Percentiles rank a stretch among this genome's conserved stretches.
These are phyloP conservation scores for Trissolcus brochymenae DNA, from an alignment of 2,888 invertebrate species.

Conservation along the genomic window DNA sequence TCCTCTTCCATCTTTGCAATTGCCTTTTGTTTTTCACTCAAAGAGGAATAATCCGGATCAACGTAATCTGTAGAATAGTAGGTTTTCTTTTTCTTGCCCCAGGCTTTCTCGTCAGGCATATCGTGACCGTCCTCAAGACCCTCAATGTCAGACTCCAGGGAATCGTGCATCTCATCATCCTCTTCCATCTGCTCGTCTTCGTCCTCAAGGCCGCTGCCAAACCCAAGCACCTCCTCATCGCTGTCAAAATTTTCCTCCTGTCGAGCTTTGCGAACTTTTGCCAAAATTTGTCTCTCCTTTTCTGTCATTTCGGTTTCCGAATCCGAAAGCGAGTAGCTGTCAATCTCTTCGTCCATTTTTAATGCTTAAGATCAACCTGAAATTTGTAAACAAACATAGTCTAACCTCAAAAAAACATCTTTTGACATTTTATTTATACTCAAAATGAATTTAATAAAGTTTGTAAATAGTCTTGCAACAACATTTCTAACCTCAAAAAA, in stretches of 20 bases:
- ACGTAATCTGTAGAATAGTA: constrained; percentile 94
- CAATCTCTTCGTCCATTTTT: constrained; percentile 74
- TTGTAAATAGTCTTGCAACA: too few relatives aligned
- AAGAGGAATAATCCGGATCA: constrained; percentile 87
- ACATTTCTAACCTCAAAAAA: too few relatives aligned
- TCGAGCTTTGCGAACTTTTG: constrained; percentile 79
- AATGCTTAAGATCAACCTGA: neutral
- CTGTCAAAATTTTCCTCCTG: constrained; percentile 78
- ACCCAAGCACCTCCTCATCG: constrained; percentile 78
- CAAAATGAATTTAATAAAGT: too few relatives aligned
- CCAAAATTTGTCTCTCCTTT: constrained; percentile 81
- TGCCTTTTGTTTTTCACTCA: constrained; percentile 81
- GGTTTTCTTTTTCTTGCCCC: constrained; percentile 88
- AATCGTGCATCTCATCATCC: constrained; percentile 78
- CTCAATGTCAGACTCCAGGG: constrained; percentile 84
- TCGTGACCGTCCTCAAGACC: constrained; percentile 81
- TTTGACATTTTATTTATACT: too few relatives aligned
- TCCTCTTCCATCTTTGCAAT: constrained; percentile 89
- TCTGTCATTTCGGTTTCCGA: constrained; percentile 86
- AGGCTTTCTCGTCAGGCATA: constrained; percentile 88
- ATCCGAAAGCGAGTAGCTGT: constrained; percentile 79
- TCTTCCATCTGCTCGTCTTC: constrained; percentile 75
- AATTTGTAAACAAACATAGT: neutral
- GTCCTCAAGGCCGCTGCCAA: constrained; percentile 77
- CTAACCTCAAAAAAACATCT: too few relatives aligned